Percentiles rank a stretch among this genome's conserved stretches.
phyloP scores from a whole-genome alignment of 1,140 invertebrate genomes.

The Cotesia chilonis region DNA sequence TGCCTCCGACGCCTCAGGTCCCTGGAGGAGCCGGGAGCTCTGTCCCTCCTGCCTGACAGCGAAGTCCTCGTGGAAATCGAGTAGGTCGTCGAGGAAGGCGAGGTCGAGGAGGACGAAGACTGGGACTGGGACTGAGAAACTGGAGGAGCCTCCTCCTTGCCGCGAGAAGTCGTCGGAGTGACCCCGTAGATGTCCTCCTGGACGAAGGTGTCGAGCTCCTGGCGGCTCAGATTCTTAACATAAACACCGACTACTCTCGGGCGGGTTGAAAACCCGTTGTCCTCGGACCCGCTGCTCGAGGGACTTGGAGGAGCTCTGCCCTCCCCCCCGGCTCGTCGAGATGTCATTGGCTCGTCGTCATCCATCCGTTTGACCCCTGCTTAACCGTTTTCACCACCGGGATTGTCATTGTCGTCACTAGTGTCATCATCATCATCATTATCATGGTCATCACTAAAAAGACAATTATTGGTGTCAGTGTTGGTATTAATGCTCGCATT shows the following conservation, averaged over 20 bases:
- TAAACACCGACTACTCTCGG: slow-evolving; percentile 56
- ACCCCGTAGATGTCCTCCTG: slow-evolving; percentile 48
- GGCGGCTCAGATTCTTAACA: slow-evolving; percentile 51
- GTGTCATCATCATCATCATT: not conserved
- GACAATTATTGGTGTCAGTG: too few species aligned
- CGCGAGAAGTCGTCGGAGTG: slow-evolving; percentile 3
- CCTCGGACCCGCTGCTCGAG: slow-evolving; percentile 59
- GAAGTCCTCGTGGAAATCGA: slow-evolving; percentile 50
- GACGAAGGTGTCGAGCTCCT: slow-evolving; percentile 49
- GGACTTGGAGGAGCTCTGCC: slow-evolving; percentile 59
- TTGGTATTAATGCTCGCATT: too few species aligned
- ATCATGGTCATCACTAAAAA: not conserved
- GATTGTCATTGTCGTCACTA: not conserved
- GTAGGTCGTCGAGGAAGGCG: slow-evolving; percentile 38
- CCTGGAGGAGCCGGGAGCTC: slow-evolving; percentile 20
- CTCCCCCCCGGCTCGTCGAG: slow-evolving; percentile 59
- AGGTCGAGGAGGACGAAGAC: slow-evolving; percentile 30
- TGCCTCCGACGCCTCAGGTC: not conserved
- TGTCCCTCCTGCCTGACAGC: slow-evolving; percentile 18
- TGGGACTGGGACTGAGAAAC: too few species aligned
- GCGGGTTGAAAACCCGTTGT: slow-evolving; percentile 56
- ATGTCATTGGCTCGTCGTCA: slow-evolving; percentile 55
- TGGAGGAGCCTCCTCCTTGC: too few species aligned
- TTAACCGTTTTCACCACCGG: too few species aligned
- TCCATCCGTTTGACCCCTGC: not conserved